Base-by-base conservation (phyloP, 2,113 vertebrate species). In the Arenaria interpres region DNA sequence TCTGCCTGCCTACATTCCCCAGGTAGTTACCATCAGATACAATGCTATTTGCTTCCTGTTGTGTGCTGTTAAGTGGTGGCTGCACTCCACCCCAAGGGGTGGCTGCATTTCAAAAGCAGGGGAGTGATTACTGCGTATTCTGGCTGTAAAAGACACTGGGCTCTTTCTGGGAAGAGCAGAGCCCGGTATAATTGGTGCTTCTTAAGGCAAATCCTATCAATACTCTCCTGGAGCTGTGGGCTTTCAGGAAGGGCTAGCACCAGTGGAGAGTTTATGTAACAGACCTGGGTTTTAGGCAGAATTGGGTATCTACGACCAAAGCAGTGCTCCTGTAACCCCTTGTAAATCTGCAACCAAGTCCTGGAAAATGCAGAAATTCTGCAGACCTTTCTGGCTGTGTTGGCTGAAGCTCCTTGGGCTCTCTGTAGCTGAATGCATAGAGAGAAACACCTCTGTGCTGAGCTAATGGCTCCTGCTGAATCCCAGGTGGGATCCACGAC, bases 31-130 rank as follows among this genome's bases (percentile, higher is more conserved):
- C 2, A 95, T 96, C 95, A 96, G 94, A 95, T 95, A 97, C 62
- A n/a, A 57, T 9, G 75, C 94, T 90, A 25, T 95, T 93, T 62
- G 84, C 95, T 97, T 97, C 97, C 97, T 97, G 95, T 94, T 92
- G 92, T 76, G 89, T 46, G 81, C 92, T 83, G 87, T 66, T 72
- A 75, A 95, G 92, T 69, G 92, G 89, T 35, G 90, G 95, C 85
- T 89, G 56, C 67, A 39, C 90, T 95, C 93, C 93, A 91, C 93
- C 93, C 84, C 88, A 60, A 60, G 80, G 71, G 85, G 85, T 45
- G 92, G 81, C 89, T 96, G 97, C 95, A 92, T 97, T 97, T 95
- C 96, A 96, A 93, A 93, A 93, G 89, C 96, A 45, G 14, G 39
- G 82, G 4, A 81, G 80, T 24, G 89, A 89, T 95, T 94, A 3